Percentiles rank a stretch among this genome's conserved stretches.
These are phyloP conservation scores for Oligia strigilis DNA, from an alignment of 2,888 invertebrate species.

Conservation along the genomic window DNA sequence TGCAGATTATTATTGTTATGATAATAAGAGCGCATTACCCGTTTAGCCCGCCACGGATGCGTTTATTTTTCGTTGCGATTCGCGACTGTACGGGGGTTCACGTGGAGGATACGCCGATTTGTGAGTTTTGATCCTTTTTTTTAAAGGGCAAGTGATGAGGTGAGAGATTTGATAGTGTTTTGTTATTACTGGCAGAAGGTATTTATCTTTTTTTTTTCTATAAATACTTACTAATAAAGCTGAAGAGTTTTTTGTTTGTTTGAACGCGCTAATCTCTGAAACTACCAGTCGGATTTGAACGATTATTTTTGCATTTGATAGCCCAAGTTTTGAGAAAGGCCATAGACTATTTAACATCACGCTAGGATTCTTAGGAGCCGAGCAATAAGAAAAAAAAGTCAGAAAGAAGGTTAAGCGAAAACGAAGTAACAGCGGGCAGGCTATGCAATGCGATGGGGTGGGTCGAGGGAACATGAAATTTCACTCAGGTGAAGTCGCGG, in stretches of 20 bases:
- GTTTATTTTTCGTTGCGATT: slow-evolving; percentile 82
- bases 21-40: slow-evolving; percentile 86
- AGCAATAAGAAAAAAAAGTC: not conserved
- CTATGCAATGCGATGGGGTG: too few species aligned
- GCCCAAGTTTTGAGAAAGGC: too few species aligned
- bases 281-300: too few species aligned
- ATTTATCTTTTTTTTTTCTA: too few species aligned
- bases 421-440: too few species aligned
- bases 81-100: slow-evolving; percentile 72
- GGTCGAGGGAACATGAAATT: too few species aligned
- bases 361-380: not conserved
- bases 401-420: not conserved
- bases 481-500: too few species aligned
- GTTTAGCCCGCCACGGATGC: slow-evolving; percentile 83
- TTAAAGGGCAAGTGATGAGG: not conserved
- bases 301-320: too few species aligned
- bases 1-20: slow-evolving; percentile 87
- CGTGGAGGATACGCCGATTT: slow-evolving; percentile 68
- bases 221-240: not conserved
- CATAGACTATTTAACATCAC: not conserved
- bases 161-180: not conserved
- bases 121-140: slow-evolving; percentile 60
- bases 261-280: not conserved
- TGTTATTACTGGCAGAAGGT: not conserved
- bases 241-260: not conserved